Base-by-base conservation (phyloP, 2,113 vertebrate genomes). In the Hassar affinis region DNA sequence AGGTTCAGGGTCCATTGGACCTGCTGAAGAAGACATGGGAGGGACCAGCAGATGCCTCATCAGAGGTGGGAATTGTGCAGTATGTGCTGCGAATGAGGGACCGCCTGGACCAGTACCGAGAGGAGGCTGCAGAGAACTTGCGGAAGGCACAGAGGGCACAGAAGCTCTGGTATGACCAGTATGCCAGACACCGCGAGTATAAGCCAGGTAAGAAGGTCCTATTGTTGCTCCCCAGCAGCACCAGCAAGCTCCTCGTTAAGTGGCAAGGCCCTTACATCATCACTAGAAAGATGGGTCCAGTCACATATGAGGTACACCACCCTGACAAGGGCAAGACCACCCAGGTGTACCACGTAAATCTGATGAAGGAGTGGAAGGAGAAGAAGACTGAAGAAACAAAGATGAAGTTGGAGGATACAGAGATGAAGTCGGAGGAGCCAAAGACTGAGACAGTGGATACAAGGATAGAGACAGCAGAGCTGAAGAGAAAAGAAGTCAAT, bases 361-460 rank as follows among this genome's bases (percentile, higher is more conserved):
- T 87, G 5, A 57, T 87, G 1, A 85, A 83, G 42, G 69, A 74
- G 22, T 85, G 66, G 47, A 8, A 45, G 7, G 79, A 77, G n/a
- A n/a, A n/a, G n/a, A n/a, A n/a, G n/a, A n/a, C n/a, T n/a, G n/a
- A n/a, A n/a, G n/a, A n/a, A n/a, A n/a, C n/a, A 0, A 57, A 15
- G 12, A 33, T 47, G 10, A 7, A 72, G n/a, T 6, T 69, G 49
- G 9, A 33, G 7, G 66, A 7, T 9, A 35, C 17, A 0, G 35
- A 9, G 12, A 27, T 47, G 18, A 7, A 72, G n/a, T 6, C 42
- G 33, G 9, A 33, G 7, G 66, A 7, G 10, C 6, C 5, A 47
- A 47, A 45, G 42, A 45, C 42, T 17, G 22, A 64, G 22, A 18
- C 66, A 25, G 64, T 11, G 7, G 79, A 69, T 7, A 9, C 0